Evolutionary conservation across 2,113 vertebrate species (phyloP).

Genomic region (Perca schrenkii): DNA sequence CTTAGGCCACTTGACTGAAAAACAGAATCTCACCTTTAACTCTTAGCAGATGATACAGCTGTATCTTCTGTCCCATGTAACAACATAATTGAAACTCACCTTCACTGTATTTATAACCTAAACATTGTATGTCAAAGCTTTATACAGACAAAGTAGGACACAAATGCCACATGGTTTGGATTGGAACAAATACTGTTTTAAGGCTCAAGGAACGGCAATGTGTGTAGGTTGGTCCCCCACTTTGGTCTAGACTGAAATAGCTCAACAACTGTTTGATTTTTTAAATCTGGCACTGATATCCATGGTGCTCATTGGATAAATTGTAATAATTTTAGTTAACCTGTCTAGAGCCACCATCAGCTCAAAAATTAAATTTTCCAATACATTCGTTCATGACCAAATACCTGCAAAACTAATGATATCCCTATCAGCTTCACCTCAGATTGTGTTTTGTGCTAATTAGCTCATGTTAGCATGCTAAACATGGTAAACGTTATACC

Average conservation of each 20-base stretch:
- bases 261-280: background rate
- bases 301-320: background rate
- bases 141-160: slow-evolving; percentile 19
- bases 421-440: background rate
- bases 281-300: background rate
- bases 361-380: background rate
- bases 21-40: slow-evolving; percentile 4
- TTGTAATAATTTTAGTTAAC: background rate
- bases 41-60: slow-evolving; percentile 8
- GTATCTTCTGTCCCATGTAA: slow-evolving; percentile 7
- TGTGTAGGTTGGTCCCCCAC: too few relatives aligned
- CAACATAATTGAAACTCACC: background rate
- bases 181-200: too few relatives aligned
- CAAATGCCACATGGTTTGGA: slow-evolving; percentile 3
- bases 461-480: background rate
- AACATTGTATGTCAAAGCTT: background rate
- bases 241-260: background rate
- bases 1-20: slow-evolving; percentile 30
- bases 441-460: background rate
- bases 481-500: background rate
- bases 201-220: background rate
- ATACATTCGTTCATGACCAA: background rate
- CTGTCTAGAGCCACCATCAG: background rate
- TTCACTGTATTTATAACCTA: slow-evolving; percentile 4
- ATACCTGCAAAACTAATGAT: background rate